Base-by-base conservation (phyloP, 2,888 invertebrate species). In the Tachina lurida region DNA sequence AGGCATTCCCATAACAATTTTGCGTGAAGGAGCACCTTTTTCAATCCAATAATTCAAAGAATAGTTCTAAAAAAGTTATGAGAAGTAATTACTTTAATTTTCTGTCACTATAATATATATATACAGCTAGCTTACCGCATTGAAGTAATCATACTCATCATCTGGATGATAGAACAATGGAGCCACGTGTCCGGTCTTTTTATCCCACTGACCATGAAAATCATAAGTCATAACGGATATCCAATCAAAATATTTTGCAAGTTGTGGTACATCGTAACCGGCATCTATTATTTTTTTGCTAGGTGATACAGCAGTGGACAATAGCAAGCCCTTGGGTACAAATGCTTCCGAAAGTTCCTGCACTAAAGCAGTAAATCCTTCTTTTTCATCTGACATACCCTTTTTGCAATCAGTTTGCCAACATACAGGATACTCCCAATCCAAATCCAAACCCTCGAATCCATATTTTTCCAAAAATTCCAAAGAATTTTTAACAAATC, bases 201-300 rank as follows among this genome's bases (percentile, higher is more conserved):
- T 97, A 89, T 97, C 97, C 97, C 97, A 98, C 89, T 97, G 97
- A 0, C 97, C 97, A 88, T 97, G 97, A 93, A 95, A 97, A 90
- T 98, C 98, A 89, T 98, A 98, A 0, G 97, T 96, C 98, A 98
- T 98, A 0, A 98, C 97, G 0, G 97, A 96, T 68, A 98, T 96
- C 97, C 97, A 97, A 91, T 98, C 97, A 78, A 98, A 93, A 90
- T 96, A 95, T 88, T 94, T 94, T 0, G 96, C 95, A 5, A 98
- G 90, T 0, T 95, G 94, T 0, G 96, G 95, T 0, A 98, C 97
- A 89, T 97, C 96, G 90, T 98, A 98, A 0, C 96, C 96, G 3
- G 95, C 96, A 91, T 98, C 97, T 79, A 98, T 96, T 0, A 98
- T 96, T 88, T 95, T 96, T 93, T 97, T 97, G 91, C 96, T 97